Base-by-base conservation (phyloP, 2,797 vertebrate species). In the Squalus acanthias region DNA sequence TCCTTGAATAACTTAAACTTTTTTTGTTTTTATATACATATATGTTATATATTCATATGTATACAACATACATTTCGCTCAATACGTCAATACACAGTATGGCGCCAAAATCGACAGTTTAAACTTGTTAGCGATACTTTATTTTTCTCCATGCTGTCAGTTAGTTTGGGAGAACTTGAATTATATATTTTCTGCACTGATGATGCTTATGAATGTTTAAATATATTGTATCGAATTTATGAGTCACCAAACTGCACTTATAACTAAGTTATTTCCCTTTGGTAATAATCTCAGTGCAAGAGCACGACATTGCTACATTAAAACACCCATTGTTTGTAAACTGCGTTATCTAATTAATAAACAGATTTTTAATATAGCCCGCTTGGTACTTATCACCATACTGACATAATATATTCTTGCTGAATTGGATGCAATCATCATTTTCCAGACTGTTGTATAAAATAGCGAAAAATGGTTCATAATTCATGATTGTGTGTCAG, bases 391-490 rank as follows among this genome's bases (percentile, higher is more conserved):
- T 95, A 74, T 93, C 63, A 17, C 8, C 6, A 69, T n/a, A 46
- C 46, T 57, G 39, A 24, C 39, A 95, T 29, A 13, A 50, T 97
- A 97, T 79, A 96, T 96, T 97, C 96, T 72, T 97, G 69, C 96
- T 97, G 96, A 97, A 74, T 95, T 96, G 96, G 96, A 95, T 82
- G 96, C 96, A 96, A 97, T 97, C 69, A 96, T 96, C 95, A 97
- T 97, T 97, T 97, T 97, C 85, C 97, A 97, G 97, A 96, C 96
- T 97, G 97, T 96, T 97, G 97, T 97, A 29, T 0, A 74, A 95
- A 72, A 69, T 15, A 60, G 15, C 13, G 46, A n/a, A 74, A 95
- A 57, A 53, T 33, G 24, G 22, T 95, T 50, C 70, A 29, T 72
- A 12, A 7, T 95, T 74, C 67, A 57, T 0, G 50, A 95, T 53